These are phyloP conservation scores for Peromyscus nudipes DNA, from an alignment of 2,797 vertebrate species.

Conservation along the genomic window DNA sequence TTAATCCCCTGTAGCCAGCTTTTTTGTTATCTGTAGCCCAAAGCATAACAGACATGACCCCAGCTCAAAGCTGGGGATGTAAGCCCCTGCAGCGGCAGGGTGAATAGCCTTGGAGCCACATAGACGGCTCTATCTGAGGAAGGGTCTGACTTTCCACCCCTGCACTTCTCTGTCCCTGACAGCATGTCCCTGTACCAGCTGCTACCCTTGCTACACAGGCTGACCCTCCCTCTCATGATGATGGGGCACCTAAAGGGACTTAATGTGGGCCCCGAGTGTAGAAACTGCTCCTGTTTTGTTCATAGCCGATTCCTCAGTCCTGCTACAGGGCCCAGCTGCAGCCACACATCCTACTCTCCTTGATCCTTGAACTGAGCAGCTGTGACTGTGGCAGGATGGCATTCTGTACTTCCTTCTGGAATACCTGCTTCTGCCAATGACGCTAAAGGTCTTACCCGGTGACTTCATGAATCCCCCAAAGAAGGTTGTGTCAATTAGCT, in stretches of 20 bases:
- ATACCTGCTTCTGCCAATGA: background rate
- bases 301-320: background rate
- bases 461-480: background rate
- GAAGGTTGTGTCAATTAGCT: background rate
- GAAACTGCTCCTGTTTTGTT: background rate
- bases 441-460: background rate
- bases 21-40: background rate
- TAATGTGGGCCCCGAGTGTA: background rate
- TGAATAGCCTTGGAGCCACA: background rate
- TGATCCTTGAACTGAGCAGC: too few species aligned
- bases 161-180: background rate
- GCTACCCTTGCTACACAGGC: background rate
- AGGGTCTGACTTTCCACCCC: background rate
- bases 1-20: background rate
- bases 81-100: background rate
- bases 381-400: fast-evolving
- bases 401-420: background rate
- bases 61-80: background rate
- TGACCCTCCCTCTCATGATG: background rate
- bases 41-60: background rate
- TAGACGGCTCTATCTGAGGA: background rate
- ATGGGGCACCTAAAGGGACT: background rate
- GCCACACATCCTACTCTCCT: background rate
- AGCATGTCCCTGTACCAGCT: background rate
- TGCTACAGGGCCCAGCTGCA: background rate